Evolutionary conservation across 2,113 vertebrate genomes (phyloP).

Genomic region (Hirundichthys speculiger): DNA sequence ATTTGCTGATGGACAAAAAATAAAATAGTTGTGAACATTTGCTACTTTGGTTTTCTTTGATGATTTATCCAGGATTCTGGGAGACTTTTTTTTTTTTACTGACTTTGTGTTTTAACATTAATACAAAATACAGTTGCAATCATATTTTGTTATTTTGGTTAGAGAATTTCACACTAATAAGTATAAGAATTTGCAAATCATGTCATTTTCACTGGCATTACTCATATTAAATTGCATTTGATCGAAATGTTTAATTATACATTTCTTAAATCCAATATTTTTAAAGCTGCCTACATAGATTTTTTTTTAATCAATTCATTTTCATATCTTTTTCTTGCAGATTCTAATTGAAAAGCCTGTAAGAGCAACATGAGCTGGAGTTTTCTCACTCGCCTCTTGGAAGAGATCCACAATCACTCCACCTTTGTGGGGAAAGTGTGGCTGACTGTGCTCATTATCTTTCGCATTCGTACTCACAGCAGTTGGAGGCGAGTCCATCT

Average conservation of each 20-base stretch:
- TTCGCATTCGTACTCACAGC: constrained; percentile 97
- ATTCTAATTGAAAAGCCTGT: constrained; percentile 86
- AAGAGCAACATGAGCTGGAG: constrained; percentile 99
- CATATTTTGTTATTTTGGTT: no score
- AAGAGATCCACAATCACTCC: constrained; percentile 99
- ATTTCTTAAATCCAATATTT: neutral
- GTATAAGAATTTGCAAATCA: no score
- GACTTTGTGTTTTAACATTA: no score
- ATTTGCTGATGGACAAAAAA: neutral
- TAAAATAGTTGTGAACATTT: neutral
- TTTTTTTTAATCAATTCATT: neutral
- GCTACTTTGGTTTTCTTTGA: neutral
- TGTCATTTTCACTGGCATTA: neutral
- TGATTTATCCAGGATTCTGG: no score
- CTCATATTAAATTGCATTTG: neutral
- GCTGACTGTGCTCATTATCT: constrained; percentile 96
- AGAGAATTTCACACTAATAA: no score
- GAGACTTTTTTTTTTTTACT: no score
- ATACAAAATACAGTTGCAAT: no score
- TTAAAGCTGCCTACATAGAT: no score
- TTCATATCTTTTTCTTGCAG: constrained; percentile 72
- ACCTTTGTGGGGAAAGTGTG: constrained; percentile 99
- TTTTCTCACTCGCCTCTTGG: constrained; percentile 97
- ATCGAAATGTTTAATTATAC: neutral
- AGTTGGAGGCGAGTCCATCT: constrained; percentile 96